These are phyloP conservation scores for Catotricha subobsoleta DNA, from an alignment of 2,888 invertebrate genomes.

Conservation along the genomic window DNA sequence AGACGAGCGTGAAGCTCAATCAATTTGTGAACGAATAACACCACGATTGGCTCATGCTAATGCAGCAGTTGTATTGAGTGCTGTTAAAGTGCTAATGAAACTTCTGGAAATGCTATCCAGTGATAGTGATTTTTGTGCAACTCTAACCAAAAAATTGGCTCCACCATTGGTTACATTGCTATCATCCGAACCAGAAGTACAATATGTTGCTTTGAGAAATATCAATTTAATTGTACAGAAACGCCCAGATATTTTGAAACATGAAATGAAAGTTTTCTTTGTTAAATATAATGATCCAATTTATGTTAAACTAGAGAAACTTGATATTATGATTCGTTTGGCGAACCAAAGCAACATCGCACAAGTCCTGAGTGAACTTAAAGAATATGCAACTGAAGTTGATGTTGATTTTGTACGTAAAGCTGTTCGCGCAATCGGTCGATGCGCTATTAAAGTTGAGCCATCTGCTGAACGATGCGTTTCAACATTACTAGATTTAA, in stretches of 20 bases:
- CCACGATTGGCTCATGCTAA: conserved; percentile 96
- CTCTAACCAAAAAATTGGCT: conserved; percentile 89
- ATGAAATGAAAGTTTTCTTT: conserved; percentile 99
- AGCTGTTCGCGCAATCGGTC: conserved; percentile 93
- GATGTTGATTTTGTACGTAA: conserved; percentile 99
- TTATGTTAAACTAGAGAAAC: conserved; percentile 95
- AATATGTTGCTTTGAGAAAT: conserved; percentile 94
- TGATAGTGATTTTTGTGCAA: conserved; percentile 84
- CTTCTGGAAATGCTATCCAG: conserved; percentile 92
- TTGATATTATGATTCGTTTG: conserved; percentile 98
- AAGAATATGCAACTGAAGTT: conserved; percentile 98
- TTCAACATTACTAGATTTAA: conserved; percentile 88
- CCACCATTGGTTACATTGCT: conserved; percentile 96
- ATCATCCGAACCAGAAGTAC: conserved; percentile 97
- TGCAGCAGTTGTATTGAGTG: conserved; percentile 95
- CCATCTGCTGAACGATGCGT: conserved; percentile 97
- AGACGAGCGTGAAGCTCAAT: conserved; percentile 95
- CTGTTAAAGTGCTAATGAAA: conserved; percentile 96
- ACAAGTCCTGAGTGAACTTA: conserved; percentile 92
- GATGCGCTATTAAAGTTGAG: conserved; percentile 97
- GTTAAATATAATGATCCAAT: conserved; percentile 99
- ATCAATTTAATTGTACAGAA: conserved; percentile 99
- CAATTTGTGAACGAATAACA: conserved; percentile 93
- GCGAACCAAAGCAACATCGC: conserved; percentile 97
- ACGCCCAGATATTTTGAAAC: conserved; percentile 92